These are phyloP conservation scores for Tarsius wallacei DNA, from an alignment of 2,797 vertebrate genomes.

Conservation along the genomic window DNA sequence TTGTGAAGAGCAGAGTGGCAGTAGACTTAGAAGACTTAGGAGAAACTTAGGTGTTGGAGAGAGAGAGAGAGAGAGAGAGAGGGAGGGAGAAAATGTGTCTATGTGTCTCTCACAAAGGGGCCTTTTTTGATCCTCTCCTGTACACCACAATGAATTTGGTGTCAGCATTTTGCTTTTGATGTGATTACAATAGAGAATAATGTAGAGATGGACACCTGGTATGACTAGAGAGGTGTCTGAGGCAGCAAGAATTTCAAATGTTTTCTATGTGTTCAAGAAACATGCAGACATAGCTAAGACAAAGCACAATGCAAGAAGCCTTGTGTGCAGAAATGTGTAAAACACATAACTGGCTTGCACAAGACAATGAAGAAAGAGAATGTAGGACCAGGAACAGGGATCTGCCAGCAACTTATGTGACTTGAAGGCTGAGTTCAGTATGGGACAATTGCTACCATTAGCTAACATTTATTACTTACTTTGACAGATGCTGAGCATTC, in stretches of 20 bases:
- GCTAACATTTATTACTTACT: not conserved
- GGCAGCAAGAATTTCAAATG: not conserved
- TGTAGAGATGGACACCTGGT: not conserved
- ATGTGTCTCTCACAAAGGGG: too few relatives aligned
- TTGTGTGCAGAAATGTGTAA: not conserved
- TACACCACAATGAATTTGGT: not conserved
- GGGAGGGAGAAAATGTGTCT: too few relatives aligned
- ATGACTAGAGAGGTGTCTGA: not conserved
- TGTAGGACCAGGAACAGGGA: not conserved
- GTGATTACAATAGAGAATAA: not conserved
- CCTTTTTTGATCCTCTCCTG: not conserved
- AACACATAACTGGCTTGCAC: not conserved
- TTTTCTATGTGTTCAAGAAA: constrained; percentile 3
- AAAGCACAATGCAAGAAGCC: not conserved
- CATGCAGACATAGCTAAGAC: not conserved
- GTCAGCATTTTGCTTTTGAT: not conserved
- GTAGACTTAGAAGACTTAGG: not conserved
- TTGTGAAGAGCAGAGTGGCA: not conserved
- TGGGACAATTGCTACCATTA: not conserved
- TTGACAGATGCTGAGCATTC: not conserved
- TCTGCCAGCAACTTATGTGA: not conserved
- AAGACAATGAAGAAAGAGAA: constrained; percentile 4
- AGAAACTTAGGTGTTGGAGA: not conserved
- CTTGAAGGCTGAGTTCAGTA: not conserved
- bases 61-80: too few relatives aligned